Evolutionary conservation across 2,113 vertebrate species (phyloP), one percentile per base, ranked within the genome.

Genomic region (Monarcha castaneiventris): DNA sequence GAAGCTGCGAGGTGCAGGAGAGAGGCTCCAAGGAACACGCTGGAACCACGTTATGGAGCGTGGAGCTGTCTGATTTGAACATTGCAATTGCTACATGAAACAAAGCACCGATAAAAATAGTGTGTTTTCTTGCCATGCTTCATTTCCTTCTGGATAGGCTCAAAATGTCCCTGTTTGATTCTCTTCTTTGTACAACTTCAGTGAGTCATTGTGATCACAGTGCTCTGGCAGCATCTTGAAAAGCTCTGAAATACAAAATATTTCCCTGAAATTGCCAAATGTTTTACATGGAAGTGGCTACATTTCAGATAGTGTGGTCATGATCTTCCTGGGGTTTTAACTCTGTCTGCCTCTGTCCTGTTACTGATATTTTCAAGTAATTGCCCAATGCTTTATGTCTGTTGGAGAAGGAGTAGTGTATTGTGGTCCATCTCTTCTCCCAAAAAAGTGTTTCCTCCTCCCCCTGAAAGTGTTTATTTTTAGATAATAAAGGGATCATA

Each of bases 201-300:
- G 86, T 95, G 96, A 97, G 91, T 96, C 96, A 95, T 44, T 89
- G 89, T 78, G 93, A 95, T 95, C 96, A 29, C 91, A 77, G 89
- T 4, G 56, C 92, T 90, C 79, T 90, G 90, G 94, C 94, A 95
- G 83, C 87, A 10, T 80, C 71, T 90, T 55, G 80, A 63, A 73
- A 89, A 89, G 69, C 91, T 90, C 79, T 69, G 79, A 88, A 80
- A 74, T 25, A 43, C 59, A 58, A 90, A 96, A 58, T 71, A 81
- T 74, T 90, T 92, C 86, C 86, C 52, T 74, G 79, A 77, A 77
- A 49, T 55, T 88, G 91, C 86, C 83, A 89, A 89, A 54, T 93
- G 73, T 92, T 96, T 88, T 75, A 64, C 82, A 54, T 80, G 79
- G 79, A 93, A 86, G 51, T 5, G 3, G 46, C 79, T 84, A 11